Base-by-base conservation (phyloP, 2,888 invertebrate species). In the Rhingia campestris region DNA sequence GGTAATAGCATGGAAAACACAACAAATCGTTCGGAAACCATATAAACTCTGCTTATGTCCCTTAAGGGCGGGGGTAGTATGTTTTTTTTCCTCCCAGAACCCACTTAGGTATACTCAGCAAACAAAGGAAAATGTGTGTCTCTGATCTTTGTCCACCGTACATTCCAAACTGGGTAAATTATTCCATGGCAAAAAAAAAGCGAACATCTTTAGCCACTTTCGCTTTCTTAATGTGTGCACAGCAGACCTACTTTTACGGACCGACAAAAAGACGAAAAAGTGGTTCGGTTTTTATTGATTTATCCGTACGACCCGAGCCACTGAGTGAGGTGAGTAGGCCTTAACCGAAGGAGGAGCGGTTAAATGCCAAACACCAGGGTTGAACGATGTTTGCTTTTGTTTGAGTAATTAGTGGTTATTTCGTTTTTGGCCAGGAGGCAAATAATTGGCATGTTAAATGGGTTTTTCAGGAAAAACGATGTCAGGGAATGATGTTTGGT, bases 151-250 rank as follows among this genome's bases (percentile, higher is more conserved):
- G 37, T 45, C n/a, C n/a, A 22, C 4, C 10, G 45, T 32, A 56
- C 4, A 37, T 39, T 22, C 4, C 51, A 32, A 33, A 53, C 12
- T 10, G n/a, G 12, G 43, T 49, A 82, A 84, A 74, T 69, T 74
- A 74, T 84, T 69, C 69, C 84, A 75, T 43, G 63, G 41, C 63
- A 72, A 39, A 58, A 41, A 58, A 67, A 53, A 73, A 66, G 70
- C 80, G 84, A 84, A 80, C 84, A 70, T 84, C 84, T 84, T 84
- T 84, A 80, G 69, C 74, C 84, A 84, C 84, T 84, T 84, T 84
- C 74, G 59, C 58, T 84, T 84, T 84, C 74, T 84, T 80, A 33
- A 74, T 64, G 79, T 79, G 73, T 73, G 47, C 54, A 61, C 69
- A 75, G 35, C 39, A 67, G 80, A 80, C 84, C 84, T 75, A 84